Evolutionary conservation across 2,888 invertebrate species (phyloP), one percentile per base, ranked within the genome.

Genomic region (Tortricodes alternella): DNA sequence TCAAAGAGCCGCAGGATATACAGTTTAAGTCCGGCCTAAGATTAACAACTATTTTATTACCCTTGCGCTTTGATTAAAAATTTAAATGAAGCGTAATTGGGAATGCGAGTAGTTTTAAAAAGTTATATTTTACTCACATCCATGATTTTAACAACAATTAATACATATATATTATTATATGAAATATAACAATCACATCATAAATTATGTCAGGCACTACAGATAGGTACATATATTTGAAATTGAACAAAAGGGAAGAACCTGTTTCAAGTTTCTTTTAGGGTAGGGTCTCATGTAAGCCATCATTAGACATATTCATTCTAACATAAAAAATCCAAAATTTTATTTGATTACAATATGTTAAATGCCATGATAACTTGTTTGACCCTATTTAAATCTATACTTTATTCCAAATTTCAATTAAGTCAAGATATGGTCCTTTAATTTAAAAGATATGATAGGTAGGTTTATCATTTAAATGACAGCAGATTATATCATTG

Each of bases 81-180:
- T 8, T 35, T 3, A 8, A 29, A 29, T 8, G 8, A 29, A 29
- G 3, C 3, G 21, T 21, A 29, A 2, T 6, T 35, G 24, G 1
- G 8, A 18, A 52, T 27, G 43, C 13, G 35, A 34, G 35, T n/a
- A n/a, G n/a, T n/a, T n/a, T n/a, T n/a, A n/a, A n/a, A n/a, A n/a
- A n/a, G 2, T 13, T 32, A 13, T 41, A 23, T 43, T 43, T 35
- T 11, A 1, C 16, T 46, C 46, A 29, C 44, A 21, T 19, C 43
- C 37, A 11, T 41, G 11, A 55, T 27, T 49, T 18, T 43, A 55
- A 43, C 48, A 55, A 49, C 55, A 55, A 49, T 49, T 35, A 37
- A 55, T 55, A n/a, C n/a, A n/a, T n/a, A 55, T 49, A 48, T 55
- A 49, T 49, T 43, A 48, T 55, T 49, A 55, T 43, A 55, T 35